phyloP scores from a whole-genome alignment of 2,797 vertebrate genomes.

The Hemibagrus guttatus region DNA sequence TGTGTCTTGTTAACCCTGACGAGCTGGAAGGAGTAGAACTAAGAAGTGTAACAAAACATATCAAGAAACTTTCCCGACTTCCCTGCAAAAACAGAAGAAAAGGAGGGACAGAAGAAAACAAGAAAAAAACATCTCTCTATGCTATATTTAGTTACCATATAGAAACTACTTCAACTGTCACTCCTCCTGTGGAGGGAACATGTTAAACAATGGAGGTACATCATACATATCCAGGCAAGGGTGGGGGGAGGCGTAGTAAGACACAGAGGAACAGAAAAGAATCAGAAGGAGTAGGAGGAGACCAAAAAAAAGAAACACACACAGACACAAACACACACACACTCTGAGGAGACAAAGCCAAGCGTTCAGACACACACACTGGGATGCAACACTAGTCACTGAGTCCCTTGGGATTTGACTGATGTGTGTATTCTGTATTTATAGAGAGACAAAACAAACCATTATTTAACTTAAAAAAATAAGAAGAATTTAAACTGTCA shows the following conservation, averaged over 20 bases:
- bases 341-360: constrained; percentile 7
- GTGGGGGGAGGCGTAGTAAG: background rate
- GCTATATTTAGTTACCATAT: constrained; percentile 21
- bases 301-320: background rate
- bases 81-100: background rate
- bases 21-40: background rate
- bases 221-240: background rate
- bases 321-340: background rate
- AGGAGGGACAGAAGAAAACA: background rate
- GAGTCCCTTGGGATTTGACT: background rate
- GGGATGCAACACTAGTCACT: background rate
- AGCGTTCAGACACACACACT: background rate
- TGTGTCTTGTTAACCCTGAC: background rate
- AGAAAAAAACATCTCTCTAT: background rate
- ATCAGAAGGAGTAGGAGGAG: constrained; percentile 23
- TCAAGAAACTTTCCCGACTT: background rate
- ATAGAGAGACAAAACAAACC: constrained; percentile 5
- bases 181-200: background rate
- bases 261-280: background rate
- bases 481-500: background rate
- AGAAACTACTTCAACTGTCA: constrained; percentile 17
- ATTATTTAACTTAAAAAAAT: background rate
- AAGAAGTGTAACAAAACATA: background rate
- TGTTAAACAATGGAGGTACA: constrained; percentile 1
- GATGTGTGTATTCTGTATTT: background rate